Evolutionary conservation across 2,113 vertebrate species (phyloP), one percentile per base, ranked within the genome.

Genomic region (Podarcis raffonei): DNA sequence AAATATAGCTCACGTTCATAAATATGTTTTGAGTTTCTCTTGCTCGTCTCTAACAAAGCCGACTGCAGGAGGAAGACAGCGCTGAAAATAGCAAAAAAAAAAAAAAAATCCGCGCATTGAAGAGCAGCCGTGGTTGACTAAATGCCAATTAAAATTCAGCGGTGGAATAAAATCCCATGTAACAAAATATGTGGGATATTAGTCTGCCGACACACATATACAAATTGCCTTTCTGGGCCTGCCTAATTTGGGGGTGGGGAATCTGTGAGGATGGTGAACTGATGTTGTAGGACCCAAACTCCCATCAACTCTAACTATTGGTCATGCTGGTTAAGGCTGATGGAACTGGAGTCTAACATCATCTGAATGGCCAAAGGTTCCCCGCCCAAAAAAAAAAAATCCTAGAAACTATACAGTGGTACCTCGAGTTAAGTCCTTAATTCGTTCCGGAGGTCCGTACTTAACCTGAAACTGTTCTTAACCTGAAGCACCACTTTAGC

Each of bases 1-100:
- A 95, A 93, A 91, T 92, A 89, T 78, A 74, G 95, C 74, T 94
- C 83, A 83, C 87, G 77, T 86, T 93, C 91, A 91, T 93, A 93
- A 95, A 95, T 25, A 6, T 62, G 87, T 93, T 85, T 92, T 62
- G 85, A 89, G 89, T 96, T 92, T 93, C 89, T 89, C 88, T 48
- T 71, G 76, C 69, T 84, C 48, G 88, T 85, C n/a, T 59, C 16
- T 82, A 92, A 83, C 76, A 91, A 94, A 92, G 80, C 86, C 83
- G 92, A 88, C 25, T 75, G 13, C 66, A 91, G 84, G 76, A 88
- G 90, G 79, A 59, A 92, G 84, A 92, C 48, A 85, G 37, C 90
- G 62, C 22, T 90, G 83, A 91, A 87, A 94, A 92, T 82, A 88
- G 83, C 86, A 89, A 93, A 48, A 2, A 48, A 11, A 48, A 42